Evolutionary conservation across 2,888 invertebrate genomes (phyloP).

Genomic region (Caenorhabditis afra): DNA sequence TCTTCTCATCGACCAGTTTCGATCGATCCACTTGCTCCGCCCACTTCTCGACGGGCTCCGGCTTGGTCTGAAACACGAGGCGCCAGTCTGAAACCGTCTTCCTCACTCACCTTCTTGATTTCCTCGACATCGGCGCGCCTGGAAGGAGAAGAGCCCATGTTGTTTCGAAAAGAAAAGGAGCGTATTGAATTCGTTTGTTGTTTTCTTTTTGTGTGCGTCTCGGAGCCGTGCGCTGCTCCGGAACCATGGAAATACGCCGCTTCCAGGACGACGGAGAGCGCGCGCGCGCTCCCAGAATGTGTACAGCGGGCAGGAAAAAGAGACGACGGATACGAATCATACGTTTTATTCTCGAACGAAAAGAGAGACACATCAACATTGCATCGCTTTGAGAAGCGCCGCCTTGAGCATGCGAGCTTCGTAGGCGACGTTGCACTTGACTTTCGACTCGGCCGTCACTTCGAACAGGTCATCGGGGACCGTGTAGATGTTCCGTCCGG

Average conservation of each 20-base stretch:
- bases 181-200: constrained; percentile 26
- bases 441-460: constrained; percentile 85
- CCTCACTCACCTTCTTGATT: constrained; percentile 25
- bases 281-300: constrained; percentile 1
- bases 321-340: constrained; percentile 19
- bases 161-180: not conserved
- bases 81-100: not conserved
- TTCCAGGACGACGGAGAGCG: not conserved
- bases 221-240: not conserved
- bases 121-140: constrained; percentile 44
- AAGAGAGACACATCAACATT: constrained; percentile 57
- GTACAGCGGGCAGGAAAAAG: not conserved
- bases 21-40: constrained; percentile 41
- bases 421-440: constrained; percentile 92
- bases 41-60: constrained; percentile 51
- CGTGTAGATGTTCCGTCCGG: constrained; percentile 90
- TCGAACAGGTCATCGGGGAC: constrained; percentile 89
- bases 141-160: constrained; percentile 56
- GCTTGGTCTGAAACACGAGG: constrained; percentile 43
- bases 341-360: not conserved
- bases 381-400: constrained; percentile 85
- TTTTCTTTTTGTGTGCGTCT: constrained; percentile 23
- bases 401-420: constrained; percentile 91
- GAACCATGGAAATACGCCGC: constrained; percentile 17
- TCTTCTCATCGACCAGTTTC: not conserved